Percentiles rank a stretch among this genome's conserved stretches.
These are phyloP conservation scores for Penaeus monodon DNA, from an alignment of 2,888 invertebrate genomes.

Conservation along the genomic window DNA sequence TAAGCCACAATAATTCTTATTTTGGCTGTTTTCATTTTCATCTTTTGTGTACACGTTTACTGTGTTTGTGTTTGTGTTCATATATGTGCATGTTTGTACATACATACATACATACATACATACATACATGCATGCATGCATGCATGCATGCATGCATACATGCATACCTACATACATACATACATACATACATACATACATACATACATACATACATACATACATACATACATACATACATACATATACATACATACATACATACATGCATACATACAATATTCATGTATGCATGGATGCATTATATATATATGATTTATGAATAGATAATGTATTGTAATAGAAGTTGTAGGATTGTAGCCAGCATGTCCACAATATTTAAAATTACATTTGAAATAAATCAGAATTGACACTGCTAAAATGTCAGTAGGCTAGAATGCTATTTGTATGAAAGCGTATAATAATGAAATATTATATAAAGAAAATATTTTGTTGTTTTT, in stretches of 20 bases:
- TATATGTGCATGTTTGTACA: background rate
- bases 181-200: background rate
- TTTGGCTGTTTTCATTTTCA: background rate
- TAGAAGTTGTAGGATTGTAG: no score
- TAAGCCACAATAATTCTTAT: background rate
- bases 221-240: background rate
- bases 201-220: background rate
- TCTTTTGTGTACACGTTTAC: constrained; percentile 1
- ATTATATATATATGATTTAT: background rate
- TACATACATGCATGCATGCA: background rate
- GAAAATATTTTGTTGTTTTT: no score
- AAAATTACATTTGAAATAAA: no score
- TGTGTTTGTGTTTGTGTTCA: background rate
- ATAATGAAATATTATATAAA: no score
- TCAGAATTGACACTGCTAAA: no score
- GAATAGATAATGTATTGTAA: background rate
- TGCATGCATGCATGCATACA: background rate
- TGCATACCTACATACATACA: background rate
- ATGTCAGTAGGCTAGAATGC: no score
- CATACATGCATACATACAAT: background rate
- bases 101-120: constrained; percentile 10
- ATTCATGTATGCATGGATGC: background rate
- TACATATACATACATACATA: background rate
- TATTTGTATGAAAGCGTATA: no score
- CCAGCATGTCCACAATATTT: no score